Conservation (phyloP, 2,113 vertebrate genomes). For the Salvelinus namaycush region DNA sequence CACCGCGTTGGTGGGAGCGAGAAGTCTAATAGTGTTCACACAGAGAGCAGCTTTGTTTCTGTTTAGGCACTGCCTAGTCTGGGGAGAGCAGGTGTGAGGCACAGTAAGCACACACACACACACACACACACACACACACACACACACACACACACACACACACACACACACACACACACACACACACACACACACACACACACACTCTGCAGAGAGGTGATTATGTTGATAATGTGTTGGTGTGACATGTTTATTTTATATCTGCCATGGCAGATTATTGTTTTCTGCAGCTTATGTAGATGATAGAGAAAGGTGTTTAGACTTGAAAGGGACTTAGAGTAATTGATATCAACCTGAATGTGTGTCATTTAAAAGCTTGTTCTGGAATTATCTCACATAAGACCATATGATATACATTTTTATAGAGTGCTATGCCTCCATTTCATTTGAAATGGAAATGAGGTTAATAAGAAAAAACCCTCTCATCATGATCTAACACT, state of each 20-base stretch:
- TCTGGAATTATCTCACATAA: too few species aligned
- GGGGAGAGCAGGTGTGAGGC: slow-evolving; percentile 32
- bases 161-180: slow-evolving; percentile 1
- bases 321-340: not conserved
- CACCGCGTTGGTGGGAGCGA: not conserved
- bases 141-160: slow-evolving; percentile 1
- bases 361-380: too few species aligned
- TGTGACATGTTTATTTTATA: slow-evolving; percentile 15
- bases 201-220: slow-evolving; percentile 7
- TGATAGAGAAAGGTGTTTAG: slow-evolving; percentile 3
- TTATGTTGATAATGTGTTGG: slow-evolving; percentile 20
- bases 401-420: too few species aligned
- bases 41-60: slow-evolving; percentile 52
- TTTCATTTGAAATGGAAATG: too few species aligned
- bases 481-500: too few species aligned
- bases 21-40: slow-evolving; percentile 40
- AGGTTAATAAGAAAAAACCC: too few species aligned
- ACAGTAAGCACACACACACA: slow-evolving; percentile 7
- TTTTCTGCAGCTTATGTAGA: slow-evolving; percentile 15
- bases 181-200: slow-evolving; percentile 2
- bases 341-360: too few species aligned
- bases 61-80: slow-evolving; percentile 6
- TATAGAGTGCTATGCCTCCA: too few species aligned
- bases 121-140: not conserved
- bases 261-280: slow-evolving; percentile 7